These are phyloP conservation scores for Pachydiplax longipennis DNA, from an alignment of 2,888 invertebrate genomes.

Conservation along the genomic window DNA sequence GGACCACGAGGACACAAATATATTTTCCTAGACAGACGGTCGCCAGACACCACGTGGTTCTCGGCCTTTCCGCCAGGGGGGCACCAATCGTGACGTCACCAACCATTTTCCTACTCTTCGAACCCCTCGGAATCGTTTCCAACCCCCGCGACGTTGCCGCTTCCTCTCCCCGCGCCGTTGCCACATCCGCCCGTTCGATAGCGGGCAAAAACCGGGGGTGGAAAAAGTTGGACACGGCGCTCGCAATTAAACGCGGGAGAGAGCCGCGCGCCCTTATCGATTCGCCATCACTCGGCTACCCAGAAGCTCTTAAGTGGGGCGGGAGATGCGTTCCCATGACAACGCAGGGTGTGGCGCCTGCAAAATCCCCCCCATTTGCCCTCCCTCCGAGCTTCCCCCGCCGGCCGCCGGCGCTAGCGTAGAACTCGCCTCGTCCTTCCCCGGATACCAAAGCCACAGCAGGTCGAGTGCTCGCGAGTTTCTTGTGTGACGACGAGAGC, in stretches of 20 bases:
- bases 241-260: constrained; percentile 54
- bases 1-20: background rate
- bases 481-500: background rate
- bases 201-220: constrained; percentile 46
- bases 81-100: constrained; percentile 4
- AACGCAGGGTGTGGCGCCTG: constrained; percentile 46
- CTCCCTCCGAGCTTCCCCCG: constrained; percentile 42
- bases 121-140: background rate
- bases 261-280: background rate
- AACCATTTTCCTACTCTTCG: background rate
- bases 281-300: constrained; percentile 55
- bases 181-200: constrained; percentile 15
- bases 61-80: constrained; percentile 26
- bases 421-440: constrained; percentile 6
- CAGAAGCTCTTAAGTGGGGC: constrained; percentile 59
- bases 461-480: background rate
- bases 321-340: constrained; percentile 48
- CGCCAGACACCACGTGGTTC: constrained; percentile 39
- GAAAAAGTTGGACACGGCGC: constrained; percentile 44
- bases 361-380: constrained; percentile 41
- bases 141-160: constrained; percentile 12
- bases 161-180: background rate
- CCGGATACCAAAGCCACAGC: constrained; percentile 5
- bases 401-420: constrained; percentile 52
- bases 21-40: constrained; percentile 41